Evolutionary conservation across 2,797 vertebrate species (phyloP), one percentile per base, ranked within the genome.

Genomic region (Leuciscus waleckii): DNA sequence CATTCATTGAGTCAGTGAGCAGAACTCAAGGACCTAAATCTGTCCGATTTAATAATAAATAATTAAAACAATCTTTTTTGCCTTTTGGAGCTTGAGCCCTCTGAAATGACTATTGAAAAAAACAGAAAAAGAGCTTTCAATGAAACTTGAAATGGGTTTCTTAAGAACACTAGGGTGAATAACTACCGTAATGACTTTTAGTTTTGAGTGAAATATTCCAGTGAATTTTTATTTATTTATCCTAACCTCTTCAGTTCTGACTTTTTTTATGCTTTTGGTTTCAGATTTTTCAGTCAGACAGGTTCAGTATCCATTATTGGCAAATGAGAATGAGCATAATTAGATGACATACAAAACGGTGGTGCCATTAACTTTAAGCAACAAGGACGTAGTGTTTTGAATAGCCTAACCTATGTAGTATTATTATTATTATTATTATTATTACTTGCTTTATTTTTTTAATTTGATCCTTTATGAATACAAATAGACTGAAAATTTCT

Each of bases 321-420:
- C 11, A 46, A 43, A 61, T 32, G 37, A 35, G 7, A 82, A 74
- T 46, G 21, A 10, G 23, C 7, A 7, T 73, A 65, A 74, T 37
- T 83, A 37, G 19, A 75, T 83, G 13, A 37, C 81, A 56, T 29
- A 35, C 51, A 63, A 17, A 82, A 49, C 19, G 8, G 69, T 49
- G 9, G 7, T 26, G 23, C 13, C 75, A 51, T 75, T 49, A 49
- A 49, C 46, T n/a, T n/a, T n/a, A n/a, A n/a, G n/a, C n/a, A n/a
- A n/a, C n/a, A n/a, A n/a, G n/a, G n/a, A n/a, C n/a, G n/a, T n/a
- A n/a, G n/a, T n/a, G n/a, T n/a, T n/a, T n/a, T n/a, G n/a, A n/a
- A n/a, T n/a, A n/a, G n/a, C n/a, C n/a, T n/a, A n/a, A n/a, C n/a
- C n/a, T n/a, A n/a, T n/a, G n/a, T n/a, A n/a, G n/a, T n/a, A n/a